Evolutionary conservation across 2,888 invertebrate species (phyloP), one percentile per base, ranked within the genome.

Genomic region (Herminia tarsipennalis): DNA sequence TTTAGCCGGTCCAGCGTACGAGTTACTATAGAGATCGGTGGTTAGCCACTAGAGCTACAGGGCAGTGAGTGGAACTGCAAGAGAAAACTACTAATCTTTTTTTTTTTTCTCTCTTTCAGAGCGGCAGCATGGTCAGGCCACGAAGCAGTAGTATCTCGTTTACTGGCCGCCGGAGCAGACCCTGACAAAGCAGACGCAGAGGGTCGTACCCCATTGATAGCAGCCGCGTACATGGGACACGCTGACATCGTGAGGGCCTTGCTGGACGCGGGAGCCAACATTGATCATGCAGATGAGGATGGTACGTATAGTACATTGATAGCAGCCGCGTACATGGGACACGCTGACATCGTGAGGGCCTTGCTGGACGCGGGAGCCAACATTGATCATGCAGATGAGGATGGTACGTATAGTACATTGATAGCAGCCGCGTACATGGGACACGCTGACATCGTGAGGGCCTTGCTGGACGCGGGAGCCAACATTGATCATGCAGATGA

Each of bases 341-440:
- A 98, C 84, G 95, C 95, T n/a, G 96, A 97, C 71, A 97, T 98
- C 52, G 97, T 98, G 16, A 94, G 96, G 51, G 95, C 95, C 56
- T 86, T 98, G 27, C 86, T 98, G 5, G 95, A 96, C 64, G 95
- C 94, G 48, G 96, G 96, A 1, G 98, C 97, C 0, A 93, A 94
- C 69, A 95, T 97, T 13, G 95, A 98, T 81, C 97, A 97, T 69
- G 94, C 96, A 0, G 98, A 98, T 70, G 94, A 95, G 45, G 97
- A 97, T 73, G 97, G 92, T 91, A 17, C 4, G 35, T 25, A 25
- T 13, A 25, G 1, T 13, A 5, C 5, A 12, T 3, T 4, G 28
- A 96, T 98, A 56, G 98, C 98, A 0, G 98, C 98, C 10, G 98
- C 98, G 0, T 98, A 98, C 85, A 98, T 98, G 98, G 97, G 98